phyloP scores from a whole-genome alignment of 2,888 invertebrate species.

The Priocnemis perturbator region DNA sequence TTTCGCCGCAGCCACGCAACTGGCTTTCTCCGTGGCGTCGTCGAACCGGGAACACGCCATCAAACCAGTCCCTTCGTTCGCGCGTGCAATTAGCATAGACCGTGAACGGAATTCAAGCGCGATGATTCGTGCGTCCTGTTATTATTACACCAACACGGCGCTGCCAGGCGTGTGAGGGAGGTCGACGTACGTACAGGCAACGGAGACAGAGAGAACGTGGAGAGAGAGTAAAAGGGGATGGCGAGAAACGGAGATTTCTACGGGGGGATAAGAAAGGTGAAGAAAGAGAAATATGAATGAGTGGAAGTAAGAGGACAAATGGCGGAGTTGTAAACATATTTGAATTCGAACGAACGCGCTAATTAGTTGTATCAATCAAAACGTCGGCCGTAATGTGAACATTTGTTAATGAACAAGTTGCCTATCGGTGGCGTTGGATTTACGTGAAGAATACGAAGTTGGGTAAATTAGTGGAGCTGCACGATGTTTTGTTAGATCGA shows the following conservation, averaged over 20 bases:
- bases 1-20: too few species aligned
- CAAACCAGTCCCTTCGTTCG: slow-evolving; percentile 19
- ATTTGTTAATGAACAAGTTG: too few species aligned
- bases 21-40: not conserved
- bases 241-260: not conserved
- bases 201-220: not conserved
- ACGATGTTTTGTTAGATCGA: too few species aligned
- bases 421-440: too few species aligned
- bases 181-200: not conserved
- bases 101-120: slow-evolving; percentile 44
- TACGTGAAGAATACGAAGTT: too few species aligned
- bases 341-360: too few species aligned
- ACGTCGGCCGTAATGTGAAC: too few species aligned
- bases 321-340: too few species aligned
- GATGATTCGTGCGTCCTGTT: slow-evolving; percentile 44
- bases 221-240: not conserved
- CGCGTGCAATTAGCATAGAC: slow-evolving; percentile 40
- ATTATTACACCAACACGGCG: slow-evolving; percentile 35
- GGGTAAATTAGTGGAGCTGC: too few species aligned
- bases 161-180: slow-evolving; percentile 11
- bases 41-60: not conserved
- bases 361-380: too few species aligned
- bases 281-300: not conserved
- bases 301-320: too few species aligned
- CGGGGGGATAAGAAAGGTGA: too few species aligned